A percentile compares a stretch with the other conserved stretches of the same genome.
phyloP scores from a whole-genome alignment of 2,113 vertebrate genomes.

The Mobula hypostoma region DNA sequence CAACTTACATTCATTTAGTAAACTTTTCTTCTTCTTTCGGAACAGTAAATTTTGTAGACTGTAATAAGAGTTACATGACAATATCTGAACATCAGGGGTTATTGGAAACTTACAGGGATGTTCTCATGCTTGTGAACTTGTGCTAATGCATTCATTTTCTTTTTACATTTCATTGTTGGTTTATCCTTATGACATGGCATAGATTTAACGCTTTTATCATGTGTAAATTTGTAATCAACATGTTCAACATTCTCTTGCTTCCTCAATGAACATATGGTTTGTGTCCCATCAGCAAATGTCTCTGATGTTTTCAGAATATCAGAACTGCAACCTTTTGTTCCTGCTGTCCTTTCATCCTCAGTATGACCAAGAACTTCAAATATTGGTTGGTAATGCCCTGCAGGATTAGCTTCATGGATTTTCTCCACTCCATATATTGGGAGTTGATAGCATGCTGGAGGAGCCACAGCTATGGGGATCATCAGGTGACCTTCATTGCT shows the following conservation, averaged over 20 bases:
- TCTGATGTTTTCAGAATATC: constrained; percentile 18
- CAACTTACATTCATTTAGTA: neutral
- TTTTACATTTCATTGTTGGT: neutral
- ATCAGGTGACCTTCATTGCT: neutral
- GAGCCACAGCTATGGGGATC: constrained; percentile 44
- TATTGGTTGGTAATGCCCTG: neutral
- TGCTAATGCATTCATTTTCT: neutral
- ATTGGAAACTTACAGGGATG: constrained; percentile 7
- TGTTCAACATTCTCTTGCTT: constrained; percentile 36
- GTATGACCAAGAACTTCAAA: constrained; percentile 23
- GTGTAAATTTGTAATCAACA: neutral
- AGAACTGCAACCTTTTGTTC: neutral
- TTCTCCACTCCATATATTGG: constrained; percentile 18
- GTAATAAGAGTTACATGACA: neutral
- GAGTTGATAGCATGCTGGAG: constrained; percentile 50
- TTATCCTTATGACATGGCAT: neutral
- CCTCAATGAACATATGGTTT: constrained; percentile 27
- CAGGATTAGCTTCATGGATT: neutral
- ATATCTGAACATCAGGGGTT: neutral
- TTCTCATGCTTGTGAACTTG: neutral
- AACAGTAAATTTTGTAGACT: neutral
- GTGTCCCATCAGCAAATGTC: constrained; percentile 22
- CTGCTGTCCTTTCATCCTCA: constrained; percentile 7
- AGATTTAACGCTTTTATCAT: constrained; percentile 34
- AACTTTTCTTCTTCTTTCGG: neutral